phyloP scores from a whole-genome alignment of 2,888 invertebrate species.

The Drosophila eohydei region DNA sequence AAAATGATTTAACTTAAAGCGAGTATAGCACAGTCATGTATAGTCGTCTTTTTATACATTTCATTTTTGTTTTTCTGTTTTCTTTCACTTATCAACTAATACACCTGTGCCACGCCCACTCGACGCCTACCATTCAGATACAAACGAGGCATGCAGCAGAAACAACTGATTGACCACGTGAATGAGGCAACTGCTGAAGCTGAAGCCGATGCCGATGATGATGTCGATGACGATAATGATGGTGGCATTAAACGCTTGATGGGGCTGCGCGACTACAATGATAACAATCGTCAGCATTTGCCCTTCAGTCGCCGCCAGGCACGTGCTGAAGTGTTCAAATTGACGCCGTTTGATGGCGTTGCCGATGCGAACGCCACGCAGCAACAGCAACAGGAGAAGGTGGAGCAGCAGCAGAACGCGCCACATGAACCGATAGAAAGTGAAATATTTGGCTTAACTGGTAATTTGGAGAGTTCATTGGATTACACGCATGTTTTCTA shows the following conservation, averaged over 20 bases:
- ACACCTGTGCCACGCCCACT: neutral
- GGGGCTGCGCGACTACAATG: slow-evolving; percentile 49
- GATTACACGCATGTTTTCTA: slow-evolving; percentile 55
- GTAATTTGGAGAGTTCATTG: slow-evolving; percentile 78
- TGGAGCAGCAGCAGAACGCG: neutral
- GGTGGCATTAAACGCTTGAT: slow-evolving; percentile 61
- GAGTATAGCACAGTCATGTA: neutral
- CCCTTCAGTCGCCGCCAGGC: slow-evolving; percentile 24
- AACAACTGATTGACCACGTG: slow-evolving; percentile 53
- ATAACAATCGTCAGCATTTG: slow-evolving; percentile 20
- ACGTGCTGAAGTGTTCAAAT: slow-evolving; percentile 63
- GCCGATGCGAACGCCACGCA: slow-evolving; percentile 9
- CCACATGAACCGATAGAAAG: neutral
- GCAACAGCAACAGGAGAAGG: neutral
- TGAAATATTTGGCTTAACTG: slow-evolving; percentile 40
- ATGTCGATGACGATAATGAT: slow-evolving; percentile 25
- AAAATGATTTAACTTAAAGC: neutral
- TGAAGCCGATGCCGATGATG: slow-evolving; percentile 11
- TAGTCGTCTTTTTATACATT: neutral
- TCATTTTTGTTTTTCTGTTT: neutral
- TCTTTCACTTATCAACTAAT: neutral
- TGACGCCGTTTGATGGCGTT: slow-evolving; percentile 21
- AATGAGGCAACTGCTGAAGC: slow-evolving; percentile 13
- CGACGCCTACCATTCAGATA: slow-evolving; percentile 46
- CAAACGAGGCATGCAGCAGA: slow-evolving; percentile 49